These are phyloP conservation scores for Terrapene triunguis DNA, from an alignment of 2,113 vertebrate genomes.

Conservation along the genomic window DNA sequence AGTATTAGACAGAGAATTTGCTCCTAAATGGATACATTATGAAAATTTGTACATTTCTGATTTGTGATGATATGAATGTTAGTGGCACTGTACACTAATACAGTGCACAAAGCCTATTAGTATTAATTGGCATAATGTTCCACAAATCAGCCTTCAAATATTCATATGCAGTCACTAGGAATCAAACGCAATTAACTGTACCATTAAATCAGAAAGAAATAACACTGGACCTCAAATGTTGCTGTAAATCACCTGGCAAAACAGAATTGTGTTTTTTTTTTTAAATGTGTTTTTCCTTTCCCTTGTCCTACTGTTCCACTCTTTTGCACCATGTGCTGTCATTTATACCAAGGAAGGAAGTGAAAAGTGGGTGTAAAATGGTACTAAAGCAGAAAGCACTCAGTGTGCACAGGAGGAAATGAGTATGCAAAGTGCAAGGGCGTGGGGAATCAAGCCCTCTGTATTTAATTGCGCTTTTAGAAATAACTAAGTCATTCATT, in stretches of 20 bases:
- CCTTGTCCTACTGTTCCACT: not conserved
- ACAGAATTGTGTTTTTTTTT: not conserved
- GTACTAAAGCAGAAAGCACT: not conserved
- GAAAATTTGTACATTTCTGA: not conserved
- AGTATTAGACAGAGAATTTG: not conserved
- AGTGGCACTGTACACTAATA: not conserved
- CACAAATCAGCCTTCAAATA: not conserved
- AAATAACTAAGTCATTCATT: not conserved
- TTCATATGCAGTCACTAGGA: not conserved
- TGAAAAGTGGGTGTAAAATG: not conserved
- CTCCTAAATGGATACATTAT: not conserved
- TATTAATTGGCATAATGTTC: not conserved
- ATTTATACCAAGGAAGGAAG: not conserved
- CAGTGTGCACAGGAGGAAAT: not conserved
- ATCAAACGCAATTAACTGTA: not conserved
- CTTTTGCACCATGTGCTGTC: not conserved
- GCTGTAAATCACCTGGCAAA: not conserved
- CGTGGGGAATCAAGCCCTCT: not conserved
- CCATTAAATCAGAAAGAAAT: not conserved
- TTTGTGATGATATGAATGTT: not conserved
- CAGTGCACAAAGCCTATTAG: not conserved
- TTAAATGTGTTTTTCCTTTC: not conserved
- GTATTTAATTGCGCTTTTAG: not conserved
- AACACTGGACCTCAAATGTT: not conserved
- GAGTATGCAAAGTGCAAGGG: rapidly evolving